A percentile compares a stretch with the other conserved stretches of the same genome.
These are phyloP conservation scores for Timandra comae DNA, from an alignment of 2,888 invertebrate genomes.

Conservation along the genomic window DNA sequence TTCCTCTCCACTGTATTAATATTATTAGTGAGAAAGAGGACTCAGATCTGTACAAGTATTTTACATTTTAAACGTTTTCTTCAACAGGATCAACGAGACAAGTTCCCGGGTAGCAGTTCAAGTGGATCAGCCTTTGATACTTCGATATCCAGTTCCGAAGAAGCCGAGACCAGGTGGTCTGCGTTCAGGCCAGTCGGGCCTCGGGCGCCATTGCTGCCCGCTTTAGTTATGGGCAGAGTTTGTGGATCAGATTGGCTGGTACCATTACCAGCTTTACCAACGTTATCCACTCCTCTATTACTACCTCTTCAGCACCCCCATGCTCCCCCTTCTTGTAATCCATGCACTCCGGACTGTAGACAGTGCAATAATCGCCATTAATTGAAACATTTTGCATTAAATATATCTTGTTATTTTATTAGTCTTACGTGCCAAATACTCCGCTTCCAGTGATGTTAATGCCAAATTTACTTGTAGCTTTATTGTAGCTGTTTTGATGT, in stretches of 20 bases:
- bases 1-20: too few species aligned
- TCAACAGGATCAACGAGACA: constrained; percentile 52
- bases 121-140: constrained; percentile 44
- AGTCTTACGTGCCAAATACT: too few species aligned
- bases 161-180: constrained; percentile 58
- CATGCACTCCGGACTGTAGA: constrained; percentile 66
- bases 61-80: constrained; percentile 1
- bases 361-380: constrained; percentile 64
- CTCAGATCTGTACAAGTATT: neutral
- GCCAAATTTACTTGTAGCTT: constrained; percentile 1
- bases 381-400: constrained; percentile 6
- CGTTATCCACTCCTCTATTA: constrained; percentile 54
- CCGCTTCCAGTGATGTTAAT: constrained; percentile 6
- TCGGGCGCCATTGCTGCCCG: constrained; percentile 61
- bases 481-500: neutral
- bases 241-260: constrained; percentile 72
- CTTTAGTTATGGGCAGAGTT: constrained; percentile 69
- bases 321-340: constrained; percentile 43
- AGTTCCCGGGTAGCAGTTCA: constrained; percentile 33
- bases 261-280: constrained; percentile 59
- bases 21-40: too few species aligned
- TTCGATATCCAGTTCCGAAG: constrained; percentile 57
- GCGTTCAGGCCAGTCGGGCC: constrained; percentile 70
- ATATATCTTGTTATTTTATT: neutral
- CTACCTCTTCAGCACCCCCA: constrained; percentile 63